These are phyloP conservation scores for Clarias macrocephalus DNA, from an alignment of 2,113 vertebrate genomes.

Conservation along the genomic window DNA sequence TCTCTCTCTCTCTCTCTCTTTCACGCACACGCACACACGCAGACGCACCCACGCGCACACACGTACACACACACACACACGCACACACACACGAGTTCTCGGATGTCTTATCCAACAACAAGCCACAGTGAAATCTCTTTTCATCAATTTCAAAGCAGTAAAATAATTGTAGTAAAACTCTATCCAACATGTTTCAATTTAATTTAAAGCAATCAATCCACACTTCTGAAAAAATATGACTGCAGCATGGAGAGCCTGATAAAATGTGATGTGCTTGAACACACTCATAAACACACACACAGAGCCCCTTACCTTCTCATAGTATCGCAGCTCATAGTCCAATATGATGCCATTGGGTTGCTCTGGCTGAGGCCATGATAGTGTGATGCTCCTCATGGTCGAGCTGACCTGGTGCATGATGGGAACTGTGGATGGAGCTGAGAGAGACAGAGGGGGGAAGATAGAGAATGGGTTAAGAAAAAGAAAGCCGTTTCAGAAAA, in stretches of 20 bases:
- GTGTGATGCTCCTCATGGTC: slow-evolving; percentile 96
- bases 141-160: slow-evolving; percentile 2
- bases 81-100: background rate
- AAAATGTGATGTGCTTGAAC: background rate
- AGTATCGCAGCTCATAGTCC: slow-evolving; percentile 95
- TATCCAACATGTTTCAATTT: background rate
- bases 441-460: slow-evolving; percentile 62
- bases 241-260: background rate
- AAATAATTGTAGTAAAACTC: slow-evolving; percentile 10
- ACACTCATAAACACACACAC: slow-evolving; percentile 8
- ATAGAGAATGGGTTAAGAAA: slow-evolving; percentile 41
- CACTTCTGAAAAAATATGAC: background rate
- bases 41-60: background rate
- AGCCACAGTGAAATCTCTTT: background rate
- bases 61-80: background rate
- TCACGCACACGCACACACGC: background rate
- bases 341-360: slow-evolving; percentile 98
- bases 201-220: slow-evolving; percentile 1
- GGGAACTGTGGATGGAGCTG: slow-evolving; percentile 95
- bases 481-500: slow-evolving; percentile 36
- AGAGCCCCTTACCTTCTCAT: slow-evolving; percentile 86
- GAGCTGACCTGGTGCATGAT: slow-evolving; percentile 99
- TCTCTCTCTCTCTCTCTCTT: background rate
- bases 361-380: slow-evolving; percentile 97
- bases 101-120: background rate